Evolutionary conservation across 2,113 vertebrate species (phyloP).

Genomic region (Thalassarche chlororhynchos): DNA sequence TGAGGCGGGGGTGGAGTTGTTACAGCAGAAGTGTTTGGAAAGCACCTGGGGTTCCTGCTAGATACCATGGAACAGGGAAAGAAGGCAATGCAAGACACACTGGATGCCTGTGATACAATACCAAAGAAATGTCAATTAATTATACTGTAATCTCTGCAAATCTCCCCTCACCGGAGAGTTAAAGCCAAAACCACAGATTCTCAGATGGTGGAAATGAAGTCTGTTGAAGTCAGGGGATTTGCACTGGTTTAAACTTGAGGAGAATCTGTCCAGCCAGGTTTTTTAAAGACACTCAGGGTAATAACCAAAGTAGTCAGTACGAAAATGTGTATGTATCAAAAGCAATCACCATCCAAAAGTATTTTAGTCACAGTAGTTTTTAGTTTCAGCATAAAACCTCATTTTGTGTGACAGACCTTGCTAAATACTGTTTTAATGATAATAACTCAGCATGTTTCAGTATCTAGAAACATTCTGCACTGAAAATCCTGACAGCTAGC

Average conservation of each 20-base stretch:
- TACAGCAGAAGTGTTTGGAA: neutral
- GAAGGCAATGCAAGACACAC: neutral
- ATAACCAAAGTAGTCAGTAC: neutral
- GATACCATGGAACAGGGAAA: neutral
- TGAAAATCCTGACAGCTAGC: neutral
- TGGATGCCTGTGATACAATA: neutral
- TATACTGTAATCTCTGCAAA: neutral
- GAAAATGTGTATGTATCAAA: neutral
- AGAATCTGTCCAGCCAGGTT: neutral
- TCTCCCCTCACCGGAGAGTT: neutral
- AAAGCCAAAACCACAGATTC: neutral
- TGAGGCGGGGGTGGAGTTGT: neutral
- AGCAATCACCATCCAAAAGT: neutral
- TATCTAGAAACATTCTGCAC: neutral
- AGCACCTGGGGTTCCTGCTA: neutral
- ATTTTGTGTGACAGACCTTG: neutral
- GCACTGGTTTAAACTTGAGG: neutral
- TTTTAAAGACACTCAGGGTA: neutral
- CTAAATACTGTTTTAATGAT: neutral
- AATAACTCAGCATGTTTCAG: neutral
- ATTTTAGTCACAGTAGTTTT: neutral
- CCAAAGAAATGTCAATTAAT: constrained; percentile 9
- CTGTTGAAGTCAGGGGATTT: neutral
- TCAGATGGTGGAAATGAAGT: neutral
- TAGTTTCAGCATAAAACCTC: neutral